Base-by-base conservation (phyloP, 2,113 vertebrate genomes). In the Carassius gibelio region DNA sequence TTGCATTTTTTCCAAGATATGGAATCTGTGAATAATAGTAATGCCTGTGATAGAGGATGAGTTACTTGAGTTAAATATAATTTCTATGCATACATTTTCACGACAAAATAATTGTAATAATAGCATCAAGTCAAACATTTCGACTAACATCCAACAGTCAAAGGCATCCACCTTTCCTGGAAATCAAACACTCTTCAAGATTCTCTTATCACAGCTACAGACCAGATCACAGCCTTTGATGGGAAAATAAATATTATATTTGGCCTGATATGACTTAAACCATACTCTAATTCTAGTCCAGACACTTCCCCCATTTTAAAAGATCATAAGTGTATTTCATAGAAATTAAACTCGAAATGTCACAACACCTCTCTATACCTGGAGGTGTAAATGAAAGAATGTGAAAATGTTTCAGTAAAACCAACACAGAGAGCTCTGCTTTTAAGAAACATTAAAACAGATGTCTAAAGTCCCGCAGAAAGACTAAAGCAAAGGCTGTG, bases 401-500 rank as follows among this genome's bases (percentile, higher is more conserved):
- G 8, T 42, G 21, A 30, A 42, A 62, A 64, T 62, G 59, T 23
- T 64, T 38, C 48, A 17, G 78, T 66, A 48, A 66, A 80, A 64
- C n/a, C 59, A 48, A 21, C n/a, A 23, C 2, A 0, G n/a, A 26
- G n/a, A 66, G 42, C n/a, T 19, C 30, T 1, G 8, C 78, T 30
- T 64, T 64, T 26, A 30, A 26, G 19, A 1, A 48, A 71, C 64
- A 74, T 23, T 83, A 23, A n/a, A 55, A 55, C 10, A 2, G 14
- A 3, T 71, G 68, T 50, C 15, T 55, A 8, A 68, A 52, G 61
- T 68, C 62, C 7, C 30, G 5, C 79, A 50, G 15, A 8, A n/a
- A 55, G 13, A 81, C 15, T 50, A 52, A 36, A 69, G 15, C 3
- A 48, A 69, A 52, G 50, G 3, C 0, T 59, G 81, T 19, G 91